Base-by-base conservation (phyloP, 2,888 invertebrate species). In the Apoda limacodes region DNA sequence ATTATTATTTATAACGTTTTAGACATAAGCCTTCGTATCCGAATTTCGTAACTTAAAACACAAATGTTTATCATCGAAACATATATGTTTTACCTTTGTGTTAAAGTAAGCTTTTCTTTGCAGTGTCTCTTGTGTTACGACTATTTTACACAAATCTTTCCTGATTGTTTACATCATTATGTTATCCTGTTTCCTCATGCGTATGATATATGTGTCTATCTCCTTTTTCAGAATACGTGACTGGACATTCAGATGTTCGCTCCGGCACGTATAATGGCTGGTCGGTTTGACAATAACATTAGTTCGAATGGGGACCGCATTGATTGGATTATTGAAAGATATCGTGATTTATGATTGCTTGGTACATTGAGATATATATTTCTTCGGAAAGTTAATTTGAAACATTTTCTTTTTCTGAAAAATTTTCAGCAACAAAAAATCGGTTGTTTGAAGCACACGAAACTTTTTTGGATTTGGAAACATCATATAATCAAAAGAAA, bases 251-350 rank as follows among this genome's bases (percentile, higher is more conserved):
- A 56, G 64, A 69, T 67, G 59, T 53, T 61, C 59, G 60, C 62
- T 65, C 57, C 52, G 50, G 55, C 55, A 40, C 57, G 59, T 60
- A 62, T 70, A 71, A 71, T 71, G 59, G 70, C 60, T 57, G 52
- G 60, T 59, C 60, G 63, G 63, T 65, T 68, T 67, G 72, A 72
- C 72, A 71, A 72, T 70, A 72, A 71, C 71, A 70, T 71, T 71
- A 71, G 68, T 69, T 61, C 54, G 58, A 57, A 60, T 62, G 56
- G 60, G 53, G 61, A 60, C 56, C 55, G 59, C 61, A 68, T 65
- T 72, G 72, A 72, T 72, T 71, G 69, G 70, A 66, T 70, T 72
- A 72, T 71, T 70, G 69, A 71, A 71, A 70, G 67, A 59, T 60
- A 66, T 70, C 58, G 54, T 67, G 69, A 72, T 70, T 70, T 71